Conservation (phyloP, 2,888 invertebrate species). For the Drosophila kambysellisi region DNA sequence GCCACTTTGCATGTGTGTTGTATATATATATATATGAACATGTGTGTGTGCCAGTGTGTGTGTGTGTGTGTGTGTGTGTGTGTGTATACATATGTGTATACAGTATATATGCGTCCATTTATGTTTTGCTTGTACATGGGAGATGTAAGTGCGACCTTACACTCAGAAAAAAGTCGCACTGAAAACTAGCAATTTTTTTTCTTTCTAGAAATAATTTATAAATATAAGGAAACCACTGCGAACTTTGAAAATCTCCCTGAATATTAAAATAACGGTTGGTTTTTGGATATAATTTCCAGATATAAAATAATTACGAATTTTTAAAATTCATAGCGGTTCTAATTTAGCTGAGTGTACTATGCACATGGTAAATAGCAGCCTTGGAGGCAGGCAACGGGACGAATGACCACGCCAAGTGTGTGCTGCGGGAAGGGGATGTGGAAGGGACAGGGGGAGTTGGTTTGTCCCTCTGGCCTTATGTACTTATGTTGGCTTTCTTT, state of each 20-base stretch:
- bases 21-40: neutral
- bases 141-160: slow-evolving; percentile 29
- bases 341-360: neutral
- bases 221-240: neutral
- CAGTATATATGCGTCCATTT: slow-evolving; percentile 4
- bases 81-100: neutral
- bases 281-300: neutral
- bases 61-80: neutral
- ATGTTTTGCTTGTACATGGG: neutral
- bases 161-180: neutral
- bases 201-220: neutral
- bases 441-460: neutral
- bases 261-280: too few species aligned
- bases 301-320: neutral
- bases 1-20: slow-evolving; percentile 9
- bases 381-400: slow-evolving; percentile 37
- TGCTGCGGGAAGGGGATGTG: slow-evolving; percentile 13
- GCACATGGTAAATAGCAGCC: neutral
- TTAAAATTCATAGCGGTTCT: neutral
- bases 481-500: slow-evolving; percentile 41
- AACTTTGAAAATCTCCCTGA: too few species aligned
- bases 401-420: slow-evolving; percentile 72
- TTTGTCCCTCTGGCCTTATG: slow-evolving; percentile 6
- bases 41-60: neutral
- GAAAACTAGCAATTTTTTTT: neutral